Conservation (phyloP, 1,140 invertebrate species). For the Drosophila oshimai region DNA sequence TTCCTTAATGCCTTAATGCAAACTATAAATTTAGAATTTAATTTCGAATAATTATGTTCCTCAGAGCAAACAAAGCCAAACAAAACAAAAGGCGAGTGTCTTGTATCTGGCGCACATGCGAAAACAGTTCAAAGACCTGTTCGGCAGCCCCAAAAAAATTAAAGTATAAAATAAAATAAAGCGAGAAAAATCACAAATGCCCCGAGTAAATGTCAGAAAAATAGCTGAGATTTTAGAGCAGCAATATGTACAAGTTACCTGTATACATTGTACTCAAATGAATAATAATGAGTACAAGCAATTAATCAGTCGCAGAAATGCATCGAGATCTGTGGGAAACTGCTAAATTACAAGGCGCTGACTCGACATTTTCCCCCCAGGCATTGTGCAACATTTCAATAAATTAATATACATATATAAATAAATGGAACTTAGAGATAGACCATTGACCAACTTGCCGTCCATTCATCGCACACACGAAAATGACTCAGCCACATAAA, state of each 20-base stretch:
- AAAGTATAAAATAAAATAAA: conserved; percentile 22
- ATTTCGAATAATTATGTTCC: conserved; percentile 74
- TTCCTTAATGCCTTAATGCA: conserved; percentile 45
- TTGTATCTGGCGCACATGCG: conserved; percentile 74
- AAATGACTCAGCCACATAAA: conserved; percentile 74
- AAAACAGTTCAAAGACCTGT: conserved; percentile 78
- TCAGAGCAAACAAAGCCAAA: conserved; percentile 44
- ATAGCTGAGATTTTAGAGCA: conserved; percentile 38
- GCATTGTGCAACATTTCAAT: conserved; percentile 46
- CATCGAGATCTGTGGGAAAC: conserved; percentile 48
- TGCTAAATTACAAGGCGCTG: conserved; percentile 57
- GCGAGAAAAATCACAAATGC: conserved; percentile 42
- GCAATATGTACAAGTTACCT: not conserved
- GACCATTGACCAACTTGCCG: conserved; percentile 68
- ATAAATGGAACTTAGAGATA: conserved; percentile 16
- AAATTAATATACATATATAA: conserved; percentile 22
- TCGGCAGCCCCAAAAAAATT: conserved; percentile 46
- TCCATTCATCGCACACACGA: conserved; percentile 45
- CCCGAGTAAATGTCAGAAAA: conserved; percentile 39
- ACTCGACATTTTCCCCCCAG: conserved; percentile 46
- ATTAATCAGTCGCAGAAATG: conserved; percentile 43
- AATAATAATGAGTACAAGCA: conserved; percentile 54
- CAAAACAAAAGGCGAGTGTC: conserved; percentile 33
- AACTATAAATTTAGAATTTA: conserved; percentile 77
- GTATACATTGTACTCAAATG: not conserved